Evolutionary conservation across 2,113 vertebrate genomes (phyloP).

Genomic region (Spilogale gracilis): DNA sequence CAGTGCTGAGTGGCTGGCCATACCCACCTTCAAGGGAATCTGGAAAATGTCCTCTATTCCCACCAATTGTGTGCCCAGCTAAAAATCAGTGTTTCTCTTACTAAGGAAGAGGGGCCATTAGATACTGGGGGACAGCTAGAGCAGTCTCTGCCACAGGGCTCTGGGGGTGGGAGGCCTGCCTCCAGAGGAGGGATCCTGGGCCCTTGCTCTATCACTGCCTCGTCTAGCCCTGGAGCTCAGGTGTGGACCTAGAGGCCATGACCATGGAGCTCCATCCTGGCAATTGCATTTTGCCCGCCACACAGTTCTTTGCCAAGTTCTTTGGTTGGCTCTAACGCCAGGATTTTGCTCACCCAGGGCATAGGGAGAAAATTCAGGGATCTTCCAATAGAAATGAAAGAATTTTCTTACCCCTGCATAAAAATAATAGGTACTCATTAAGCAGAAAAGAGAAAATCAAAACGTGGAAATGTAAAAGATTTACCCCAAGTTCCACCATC

Average conservation of each 20-base stretch:
- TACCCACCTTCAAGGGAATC: neutral
- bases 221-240: neutral
- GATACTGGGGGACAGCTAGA: neutral
- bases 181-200: neutral
- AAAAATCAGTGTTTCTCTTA: neutral
- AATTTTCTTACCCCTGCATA: no score
- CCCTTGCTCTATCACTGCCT: fast-evolving
- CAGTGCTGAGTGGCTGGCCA: neutral
- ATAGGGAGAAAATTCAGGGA: no score
- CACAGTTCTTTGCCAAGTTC: neutral
- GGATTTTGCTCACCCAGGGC: neutral
- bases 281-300: neutral
- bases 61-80: neutral
- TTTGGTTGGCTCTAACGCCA: neutral
- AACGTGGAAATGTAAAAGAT: neutral
- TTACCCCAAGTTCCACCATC: neutral
- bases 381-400: neutral
- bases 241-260: neutral
- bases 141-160: neutral
- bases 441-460: neutral
- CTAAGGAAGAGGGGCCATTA: neutral
- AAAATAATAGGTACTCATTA: neutral
- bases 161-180: neutral
- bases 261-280: neutral
- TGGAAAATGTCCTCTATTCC: neutral